Evolutionary conservation across 2,888 invertebrate genomes (phyloP), one percentile per base, ranked within the genome.

Genomic region (Melanchra persicariae): DNA sequence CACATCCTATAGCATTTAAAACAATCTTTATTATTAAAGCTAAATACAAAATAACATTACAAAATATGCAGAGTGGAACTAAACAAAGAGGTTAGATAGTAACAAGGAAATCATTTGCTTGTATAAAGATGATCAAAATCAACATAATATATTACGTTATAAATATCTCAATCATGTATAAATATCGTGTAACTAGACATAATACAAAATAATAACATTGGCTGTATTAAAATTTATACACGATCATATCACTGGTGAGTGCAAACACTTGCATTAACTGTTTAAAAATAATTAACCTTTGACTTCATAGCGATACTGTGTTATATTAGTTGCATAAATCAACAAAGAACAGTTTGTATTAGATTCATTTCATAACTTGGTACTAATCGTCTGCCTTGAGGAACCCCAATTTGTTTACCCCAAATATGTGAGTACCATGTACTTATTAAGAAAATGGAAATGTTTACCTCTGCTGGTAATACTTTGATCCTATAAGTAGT

Each of bases 221-320:
- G 26, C 51, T 60, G 9, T 67, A 45, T n/a, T n/a, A n/a, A n/a
- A n/a, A n/a, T n/a, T n/a, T 10, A 47, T 37, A 45, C 30, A 68
- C 12, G 4, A 49, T 26, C 24, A 15, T 66, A 64, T 77, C 60
- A 51, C 12, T 30, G 15, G 2, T 17, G 19, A 60, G 40, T 60
- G 70, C 55, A 62, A 60, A 70, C 51, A 77, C 22, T 63, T 63
- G 63, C 52, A 54, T 30, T 67, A n/a, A 54, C 4, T 62, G 37
- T 65, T 66, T 63, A 60, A 63, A 70, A 66, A 66, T 55, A 66
- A 77, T 70, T 79, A 79, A 79, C 71, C 82, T 77, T 79, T 82
- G 66, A 60, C 64, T 47, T 57, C 12, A 15, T 3, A 47, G 1
- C 30, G 77, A 67, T 76, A 76, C 0, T 55, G 26, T 24, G 24